Base-by-base conservation (phyloP, 2,888 invertebrate species). In the Orthonychiurus folsomi region DNA sequence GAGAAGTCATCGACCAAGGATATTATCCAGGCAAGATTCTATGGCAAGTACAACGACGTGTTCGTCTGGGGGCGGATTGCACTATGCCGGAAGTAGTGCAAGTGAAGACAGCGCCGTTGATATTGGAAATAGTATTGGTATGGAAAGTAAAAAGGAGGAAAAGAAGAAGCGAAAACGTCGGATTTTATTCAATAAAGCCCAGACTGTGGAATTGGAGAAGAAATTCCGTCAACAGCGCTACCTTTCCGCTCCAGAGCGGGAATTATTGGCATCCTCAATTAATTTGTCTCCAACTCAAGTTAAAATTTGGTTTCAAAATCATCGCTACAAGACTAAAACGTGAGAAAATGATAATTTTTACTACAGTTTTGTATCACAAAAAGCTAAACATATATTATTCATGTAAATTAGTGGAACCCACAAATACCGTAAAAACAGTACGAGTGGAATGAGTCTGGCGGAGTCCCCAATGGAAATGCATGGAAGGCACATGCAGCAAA, bases 271-370 rank as follows among this genome's bases (percentile, higher is more conserved):
- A 1, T 90, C 90, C 68, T 82, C 94, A 74, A 97, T 99, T 69
- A 84, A 93, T 62, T 81, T 99, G 63, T 96, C 97, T 1, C 97
- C 97, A 0, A 97, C 96, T 1, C 99, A 99, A 81, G 90, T 90
- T 18, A 72, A 66, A 53, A 72, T 72, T 61, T 72, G 72, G 72
- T 72, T 72, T 63, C 72, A 72, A 59, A 72, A 72, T 65, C 72
- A 72, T 63, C 70, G 72, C 9, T 72, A 72, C 58, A 72, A 72
- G 54, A 72, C 71, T 28, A 72, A 72, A 62, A 37, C 37, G 37
- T 37, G 15, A 37, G 15, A 37, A 37, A 9, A 37, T 9, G 15
- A 37, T 37, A 37, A 37, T 15, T 37, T 9, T 37, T 15, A n/a
- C n/a, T n/a, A n/a, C n/a, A n/a, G n/a, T n/a, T n/a, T n/a, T n/a